Evolutionary conservation across 2,888 invertebrate genomes (phyloP), one percentile per base, ranked within the genome.

Genomic region (Willowsia nigromaculata): DNA sequence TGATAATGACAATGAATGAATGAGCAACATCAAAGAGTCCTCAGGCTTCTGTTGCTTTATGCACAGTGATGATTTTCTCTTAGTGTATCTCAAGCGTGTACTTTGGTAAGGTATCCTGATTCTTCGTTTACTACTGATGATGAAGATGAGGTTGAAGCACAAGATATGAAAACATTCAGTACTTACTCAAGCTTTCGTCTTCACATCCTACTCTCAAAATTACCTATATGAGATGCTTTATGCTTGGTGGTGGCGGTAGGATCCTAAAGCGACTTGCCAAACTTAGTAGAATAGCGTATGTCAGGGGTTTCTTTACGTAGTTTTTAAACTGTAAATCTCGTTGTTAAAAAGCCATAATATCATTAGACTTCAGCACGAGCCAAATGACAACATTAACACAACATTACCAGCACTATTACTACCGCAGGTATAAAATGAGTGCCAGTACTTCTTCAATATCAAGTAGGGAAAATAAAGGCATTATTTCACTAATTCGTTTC

Each of bases 401-500:
- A 83, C 83, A 83, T 50, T 83, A 47, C 68, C 65, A 33, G 59
- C 27, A 56, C 53, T 18, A 76, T 30, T n/a, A 18, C 3, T 50
- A 30, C 83, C 83, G 18, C 85, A 43, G 25, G 13, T 13, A 59
- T 15, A 43, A 22, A 86, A 78, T 80, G 56, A 18, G 37, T 30
- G 68, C 40, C 30, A 27, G 71, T n/a, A n/a, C n/a, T n/a, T n/a
- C n/a, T n/a, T 43, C n/a, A 22, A 22, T 27, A n/a, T 27, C 33
- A n/a, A n/a, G 15, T 3, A 22, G 47, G 18, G 0, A 27, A 81
- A 11, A 87, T 33, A 83, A n/a, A n/a, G 71, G 33, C 53, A 59
- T 40, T 30, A 83, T 83, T 87, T 86, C 27, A 33, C 71, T 40
- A 71, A 81, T 18, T 78, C 68, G 18, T 81, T 81, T 43, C 47